Conservation (phyloP, 2,888 invertebrate species). For the Brenthis ino region DNA sequence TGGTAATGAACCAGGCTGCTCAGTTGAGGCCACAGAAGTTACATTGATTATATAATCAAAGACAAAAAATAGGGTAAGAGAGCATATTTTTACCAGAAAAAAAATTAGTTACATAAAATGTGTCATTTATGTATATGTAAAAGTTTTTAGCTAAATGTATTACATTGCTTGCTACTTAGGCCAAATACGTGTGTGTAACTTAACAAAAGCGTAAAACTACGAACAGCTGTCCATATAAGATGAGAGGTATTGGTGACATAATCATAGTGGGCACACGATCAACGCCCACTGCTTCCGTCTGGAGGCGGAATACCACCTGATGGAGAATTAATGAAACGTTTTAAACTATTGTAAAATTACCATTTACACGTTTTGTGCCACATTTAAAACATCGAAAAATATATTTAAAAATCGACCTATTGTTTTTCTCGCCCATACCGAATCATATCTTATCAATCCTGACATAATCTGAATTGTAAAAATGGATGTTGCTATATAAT, state of each 20-base stretch:
- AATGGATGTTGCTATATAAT: neutral
- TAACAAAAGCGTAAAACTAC: constrained; percentile 29
- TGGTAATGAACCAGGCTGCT: no score
- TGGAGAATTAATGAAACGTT: constrained; percentile 51
- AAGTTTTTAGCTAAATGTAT: no score
- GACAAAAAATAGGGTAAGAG: no score
- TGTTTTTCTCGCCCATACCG: no score
- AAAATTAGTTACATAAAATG: no score
- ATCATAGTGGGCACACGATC: constrained; percentile 68
- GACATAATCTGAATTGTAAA: neutral
- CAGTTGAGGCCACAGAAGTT: no score
- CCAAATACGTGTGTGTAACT: constrained; percentile 1
- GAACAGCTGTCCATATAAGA: constrained; percentile 68
- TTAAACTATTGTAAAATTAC: neutral
- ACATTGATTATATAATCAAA: no score
- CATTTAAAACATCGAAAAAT: neutral
- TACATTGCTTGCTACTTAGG: neutral
- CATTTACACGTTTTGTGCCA: neutral
- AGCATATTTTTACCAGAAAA: no score
- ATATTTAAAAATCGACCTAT: neutral
- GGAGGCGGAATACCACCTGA: constrained; percentile 74
- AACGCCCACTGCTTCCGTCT: constrained; percentile 77
- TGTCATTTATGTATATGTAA: no score
- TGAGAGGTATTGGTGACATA: constrained; percentile 73
- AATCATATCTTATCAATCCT: no score